A percentile compares a stretch with the other conserved stretches of the same genome.
Evolutionary conservation across 2,113 vertebrate species (phyloP).

Genomic region (Oenanthe melanoleuca): DNA sequence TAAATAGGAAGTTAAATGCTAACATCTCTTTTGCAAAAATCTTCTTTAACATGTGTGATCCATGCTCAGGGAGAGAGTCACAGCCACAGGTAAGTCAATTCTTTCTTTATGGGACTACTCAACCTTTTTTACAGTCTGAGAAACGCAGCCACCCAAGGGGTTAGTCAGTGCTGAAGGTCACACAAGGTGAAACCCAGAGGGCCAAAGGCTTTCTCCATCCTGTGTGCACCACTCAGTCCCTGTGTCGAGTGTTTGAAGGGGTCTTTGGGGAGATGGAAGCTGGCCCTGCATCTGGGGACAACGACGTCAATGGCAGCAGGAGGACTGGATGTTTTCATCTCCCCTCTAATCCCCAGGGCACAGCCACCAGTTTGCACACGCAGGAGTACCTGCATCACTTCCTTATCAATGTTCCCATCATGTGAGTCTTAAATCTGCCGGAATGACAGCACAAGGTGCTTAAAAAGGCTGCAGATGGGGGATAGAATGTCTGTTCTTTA

Average conservation of each 20-base stretch:
- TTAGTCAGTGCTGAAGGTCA: not conserved
- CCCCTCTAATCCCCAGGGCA: conserved; percentile 24
- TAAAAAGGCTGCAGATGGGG: not conserved
- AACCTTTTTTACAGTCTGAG: not conserved
- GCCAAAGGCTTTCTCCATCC: not conserved
- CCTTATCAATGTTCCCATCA: conserved; percentile 22
- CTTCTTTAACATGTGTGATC: not conserved
- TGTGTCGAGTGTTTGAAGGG: not conserved
- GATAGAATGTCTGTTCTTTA: not conserved
- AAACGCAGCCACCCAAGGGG: not conserved
- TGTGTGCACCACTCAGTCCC: not conserved
- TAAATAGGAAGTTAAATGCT: not conserved
- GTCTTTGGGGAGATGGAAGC: not conserved
- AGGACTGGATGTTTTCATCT: conserved; percentile 6
- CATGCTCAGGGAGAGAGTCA: not conserved
- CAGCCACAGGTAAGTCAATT: not conserved
- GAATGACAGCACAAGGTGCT: conserved; percentile 6
- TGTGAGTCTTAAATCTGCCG: conserved; percentile 24
- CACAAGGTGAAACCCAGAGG: not conserved
- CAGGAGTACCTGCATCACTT: not conserved
- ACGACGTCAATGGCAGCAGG: not conserved
- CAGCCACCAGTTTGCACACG: conserved; percentile 2
- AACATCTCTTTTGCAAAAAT: not conserved
- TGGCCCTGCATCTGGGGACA: not conserved
- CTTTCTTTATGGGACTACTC: not conserved